Evolutionary conservation across 1,140 invertebrate species (phyloP).

Genomic region (Zaprionus vittiger): DNA sequence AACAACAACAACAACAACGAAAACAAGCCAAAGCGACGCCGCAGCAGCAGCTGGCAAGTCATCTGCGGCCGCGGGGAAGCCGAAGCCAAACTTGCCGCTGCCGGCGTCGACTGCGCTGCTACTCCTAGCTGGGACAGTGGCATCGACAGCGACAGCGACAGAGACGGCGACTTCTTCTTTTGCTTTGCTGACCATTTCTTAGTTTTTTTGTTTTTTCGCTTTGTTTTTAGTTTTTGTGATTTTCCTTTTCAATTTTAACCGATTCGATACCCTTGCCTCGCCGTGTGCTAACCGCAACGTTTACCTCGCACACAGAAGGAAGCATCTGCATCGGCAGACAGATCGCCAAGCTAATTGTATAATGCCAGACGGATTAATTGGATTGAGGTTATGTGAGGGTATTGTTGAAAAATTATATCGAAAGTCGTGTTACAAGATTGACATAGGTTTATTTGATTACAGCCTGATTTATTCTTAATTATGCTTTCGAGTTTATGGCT

Average conservation of each 20-base stretch:
- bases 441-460: neutral
- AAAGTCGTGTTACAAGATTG: neutral
- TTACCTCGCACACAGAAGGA: slow-evolving; percentile 4
- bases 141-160: slow-evolving; percentile 15
- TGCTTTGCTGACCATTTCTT: slow-evolving; percentile 60
- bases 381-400: slow-evolving; percentile 7
- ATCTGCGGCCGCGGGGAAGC: slow-evolving; percentile 56
- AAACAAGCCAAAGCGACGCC: slow-evolving; percentile 14
- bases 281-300: slow-evolving; percentile 10
- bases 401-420: neutral
- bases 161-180: slow-evolving; percentile 17
- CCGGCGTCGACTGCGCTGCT: slow-evolving; percentile 14
- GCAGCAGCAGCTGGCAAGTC: slow-evolving; percentile 59
- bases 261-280: slow-evolving; percentile 48
- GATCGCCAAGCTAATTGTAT: slow-evolving; percentile 1
- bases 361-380: slow-evolving; percentile 10
- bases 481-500: neutral
- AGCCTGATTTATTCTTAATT: neutral
- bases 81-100: slow-evolving; percentile 21
- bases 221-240: slow-evolving; percentile 1
- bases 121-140: slow-evolving; percentile 53
- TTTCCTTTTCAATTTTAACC: slow-evolving; percentile 62
- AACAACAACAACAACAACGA: slow-evolving; percentile 6
- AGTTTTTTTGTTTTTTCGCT: slow-evolving; percentile 39
- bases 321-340: neutral